Evolutionary conservation across 2,888 invertebrate species (phyloP), one percentile per base, ranked within the genome.

Genomic region (Omphaloscelis lunosa): DNA sequence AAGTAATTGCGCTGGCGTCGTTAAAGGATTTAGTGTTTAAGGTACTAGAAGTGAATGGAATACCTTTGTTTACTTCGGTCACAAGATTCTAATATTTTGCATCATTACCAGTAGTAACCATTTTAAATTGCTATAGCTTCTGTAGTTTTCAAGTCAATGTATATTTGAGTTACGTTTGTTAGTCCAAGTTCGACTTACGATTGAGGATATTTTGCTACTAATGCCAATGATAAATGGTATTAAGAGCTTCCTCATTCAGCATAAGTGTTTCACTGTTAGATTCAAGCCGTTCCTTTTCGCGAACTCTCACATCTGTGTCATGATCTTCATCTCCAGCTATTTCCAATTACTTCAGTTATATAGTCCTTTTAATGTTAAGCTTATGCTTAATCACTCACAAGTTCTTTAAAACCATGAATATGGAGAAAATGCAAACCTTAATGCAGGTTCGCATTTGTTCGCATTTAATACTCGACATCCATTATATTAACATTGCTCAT

Each of bases 1-100:
- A 82, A 76, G 79, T 86, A 80, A 86, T 88, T 80, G 76, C 75
- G 9, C 58, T 41, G 48, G 45, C 23, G 61, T 85, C 79, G 76
- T 87, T 76, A 86, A 84, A 53, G 39, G 65, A 59, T 75, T 77
- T 81, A 72, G 48, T 68, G 48, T 68, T 65, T n/a, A 59, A 45
- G 23, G 70, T 63, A 59, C 29, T 77, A 45, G 51, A 71, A 77
- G 62, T 65, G 71, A 78, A 82, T 70, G 82, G 82, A 17, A 41
- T 12, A 66, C 48, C 45, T 67, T 79, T 80, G 68, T 66, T 70
- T 20, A 34, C 63, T 56, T 0, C 34, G 39, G 61, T 76, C 29
- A 27, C 69, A 39, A 77, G 65, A 34, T 39, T 63, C 15, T 39
- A 12, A 70, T 41, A 27, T 51, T 45, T 58, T 68, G 48, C 34